Conservation (phyloP, 2,888 invertebrate species). For the Didymodactylos carnosus region DNA sequence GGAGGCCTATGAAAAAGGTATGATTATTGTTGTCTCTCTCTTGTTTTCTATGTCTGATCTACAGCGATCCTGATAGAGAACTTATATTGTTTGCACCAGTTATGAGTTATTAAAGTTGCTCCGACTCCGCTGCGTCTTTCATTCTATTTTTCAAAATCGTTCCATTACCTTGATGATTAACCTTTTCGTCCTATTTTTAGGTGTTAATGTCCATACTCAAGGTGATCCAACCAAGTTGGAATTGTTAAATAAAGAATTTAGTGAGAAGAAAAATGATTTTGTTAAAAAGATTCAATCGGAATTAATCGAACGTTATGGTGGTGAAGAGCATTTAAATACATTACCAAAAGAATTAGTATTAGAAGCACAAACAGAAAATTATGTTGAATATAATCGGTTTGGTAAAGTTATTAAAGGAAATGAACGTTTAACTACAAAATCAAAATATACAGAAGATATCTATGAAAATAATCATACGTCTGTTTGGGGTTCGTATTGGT, state of each 20-base stretch:
- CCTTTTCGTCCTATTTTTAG: too few relatives aligned
- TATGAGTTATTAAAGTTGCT: too few relatives aligned
- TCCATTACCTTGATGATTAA: too few relatives aligned
- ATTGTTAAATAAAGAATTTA: conserved; percentile 66
- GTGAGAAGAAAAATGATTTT: conserved; percentile 65
- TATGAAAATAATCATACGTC: conserved; percentile 69
- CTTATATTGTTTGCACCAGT: too few relatives aligned
- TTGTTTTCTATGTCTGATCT: neutral
- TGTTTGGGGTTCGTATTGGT: conserved; percentile 92
- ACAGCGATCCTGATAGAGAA: neutral
- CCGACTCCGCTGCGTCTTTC: too few relatives aligned
- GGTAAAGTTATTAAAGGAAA: conserved; percentile 59
- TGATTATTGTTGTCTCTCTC: conserved; percentile 65
- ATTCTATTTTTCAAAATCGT: conserved; percentile 20
- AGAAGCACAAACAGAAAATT: conserved; percentile 46
- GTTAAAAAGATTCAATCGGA: conserved; percentile 60
- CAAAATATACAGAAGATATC: conserved; percentile 78
- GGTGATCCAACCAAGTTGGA: conserved; percentile 96
- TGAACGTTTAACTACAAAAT: conserved; percentile 64
- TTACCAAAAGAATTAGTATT: conserved; percentile 40
- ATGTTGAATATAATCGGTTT: conserved; percentile 77
- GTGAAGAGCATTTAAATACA: conserved; percentile 61
- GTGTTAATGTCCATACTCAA: conserved; percentile 44
- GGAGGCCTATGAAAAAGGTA: conserved; percentile 77
- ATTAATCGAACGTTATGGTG: conserved; percentile 78